These are phyloP conservation scores for Pteromalus puparum DNA, from an alignment of 1,140 invertebrate species.

Conservation along the genomic window DNA sequence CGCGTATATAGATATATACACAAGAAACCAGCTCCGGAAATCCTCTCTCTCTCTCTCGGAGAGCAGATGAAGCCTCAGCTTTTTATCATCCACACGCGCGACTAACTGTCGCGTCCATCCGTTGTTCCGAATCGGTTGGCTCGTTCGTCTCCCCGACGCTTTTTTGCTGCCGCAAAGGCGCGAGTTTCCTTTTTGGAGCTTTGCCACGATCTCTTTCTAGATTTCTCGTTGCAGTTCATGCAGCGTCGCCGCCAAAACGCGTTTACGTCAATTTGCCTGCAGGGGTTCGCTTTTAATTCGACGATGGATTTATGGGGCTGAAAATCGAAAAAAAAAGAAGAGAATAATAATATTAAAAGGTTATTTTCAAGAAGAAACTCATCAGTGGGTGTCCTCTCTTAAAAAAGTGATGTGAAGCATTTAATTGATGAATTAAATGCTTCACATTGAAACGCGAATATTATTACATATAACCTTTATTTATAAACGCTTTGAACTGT, in stretches of 20 bases:
- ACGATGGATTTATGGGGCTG: constrained; percentile 34
- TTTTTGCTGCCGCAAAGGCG: constrained; percentile 24
- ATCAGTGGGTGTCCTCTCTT: too few species aligned
- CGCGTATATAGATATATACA: too few species aligned
- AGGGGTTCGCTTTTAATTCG: constrained; percentile 39
- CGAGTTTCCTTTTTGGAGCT: constrained; percentile 36
- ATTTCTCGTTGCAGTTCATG: background rate
- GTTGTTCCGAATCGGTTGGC: background rate
- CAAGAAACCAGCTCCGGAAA: background rate
- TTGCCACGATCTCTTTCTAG: constrained; percentile 19
- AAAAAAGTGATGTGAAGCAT: too few species aligned
- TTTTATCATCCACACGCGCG: background rate
- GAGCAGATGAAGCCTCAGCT: background rate
- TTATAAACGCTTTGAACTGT: too few species aligned
- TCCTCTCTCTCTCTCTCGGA: background rate
- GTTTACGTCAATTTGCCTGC: constrained; percentile 45
- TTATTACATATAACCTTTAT: too few species aligned
- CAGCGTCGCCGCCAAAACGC: background rate
- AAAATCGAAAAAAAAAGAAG: background rate
- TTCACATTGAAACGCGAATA: too few species aligned
- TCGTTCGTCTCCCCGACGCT: constrained; percentile 32
- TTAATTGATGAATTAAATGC: too few species aligned
- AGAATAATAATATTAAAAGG: too few species aligned
- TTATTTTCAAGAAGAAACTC: too few species aligned
- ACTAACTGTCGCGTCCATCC: background rate